Conservation (phyloP, 2,113 vertebrate genomes). For the Hippopotamus amphibius region DNA sequence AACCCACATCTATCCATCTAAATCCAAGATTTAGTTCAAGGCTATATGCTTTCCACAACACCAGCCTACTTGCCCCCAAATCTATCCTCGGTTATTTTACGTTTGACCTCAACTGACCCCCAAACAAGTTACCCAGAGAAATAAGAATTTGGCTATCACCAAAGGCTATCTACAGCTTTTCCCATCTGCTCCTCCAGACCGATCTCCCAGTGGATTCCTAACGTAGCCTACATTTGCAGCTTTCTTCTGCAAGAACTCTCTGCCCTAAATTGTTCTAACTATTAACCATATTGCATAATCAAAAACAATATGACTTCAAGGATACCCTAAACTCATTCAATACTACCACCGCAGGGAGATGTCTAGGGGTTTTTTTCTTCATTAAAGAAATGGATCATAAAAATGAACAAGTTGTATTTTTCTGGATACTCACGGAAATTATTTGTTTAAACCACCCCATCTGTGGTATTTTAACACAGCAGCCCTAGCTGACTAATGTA, state of each 20-base stretch:
- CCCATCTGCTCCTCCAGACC: slow-evolving; percentile 18
- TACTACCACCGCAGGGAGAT: neutral
- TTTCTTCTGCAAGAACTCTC: neutral
- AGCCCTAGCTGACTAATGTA: neutral
- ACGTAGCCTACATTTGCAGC: slow-evolving; percentile 3
- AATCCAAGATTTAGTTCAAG: slow-evolving; percentile 14
- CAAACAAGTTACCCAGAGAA: neutral
- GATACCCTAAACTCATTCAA: neutral
- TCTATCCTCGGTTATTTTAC: slow-evolving; percentile 24
- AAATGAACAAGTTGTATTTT: neutral
- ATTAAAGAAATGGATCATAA: slow-evolving; percentile 10
- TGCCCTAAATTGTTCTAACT: neutral
- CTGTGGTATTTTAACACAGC: neutral
- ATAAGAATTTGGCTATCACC: neutral
- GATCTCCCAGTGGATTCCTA: neutral
- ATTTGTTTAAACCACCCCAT: neutral
- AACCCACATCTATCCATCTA: neutral
- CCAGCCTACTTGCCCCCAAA: neutral
- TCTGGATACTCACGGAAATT: neutral
- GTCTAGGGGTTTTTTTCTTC: neutral
- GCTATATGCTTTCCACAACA: neutral
- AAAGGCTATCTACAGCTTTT: neutral
- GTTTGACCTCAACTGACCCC: slow-evolving; percentile 10
- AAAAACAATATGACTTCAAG: neutral
- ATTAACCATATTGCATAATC: neutral